A percentile compares a stretch with the other conserved stretches of the same genome.
Evolutionary conservation across 1,140 invertebrate genomes (phyloP).

Genomic region (Oncopeltus fasciatus): DNA sequence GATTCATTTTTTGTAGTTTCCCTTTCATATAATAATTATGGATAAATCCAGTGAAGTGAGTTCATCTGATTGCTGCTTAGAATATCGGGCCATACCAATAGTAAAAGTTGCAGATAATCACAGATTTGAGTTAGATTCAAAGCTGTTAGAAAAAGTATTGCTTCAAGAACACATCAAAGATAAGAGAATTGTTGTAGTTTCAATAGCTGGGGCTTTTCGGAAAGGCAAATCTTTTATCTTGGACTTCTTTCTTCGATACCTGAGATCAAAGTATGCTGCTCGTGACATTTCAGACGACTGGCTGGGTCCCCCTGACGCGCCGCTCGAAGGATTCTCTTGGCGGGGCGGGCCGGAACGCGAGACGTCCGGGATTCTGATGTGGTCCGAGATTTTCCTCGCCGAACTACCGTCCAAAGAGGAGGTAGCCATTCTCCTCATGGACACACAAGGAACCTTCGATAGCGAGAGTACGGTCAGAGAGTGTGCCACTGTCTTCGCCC

Average conservation of each 20-base stretch:
- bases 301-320: conserved; percentile 50
- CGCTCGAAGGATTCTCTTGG: conserved; percentile 77
- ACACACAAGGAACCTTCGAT: conserved; percentile 94
- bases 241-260: conserved; percentile 81
- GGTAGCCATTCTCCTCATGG: conserved; percentile 76
- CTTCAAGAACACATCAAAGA: conserved; percentile 58
- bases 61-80: no score
- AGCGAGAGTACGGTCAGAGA: conserved; percentile 87
- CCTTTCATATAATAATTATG: no score
- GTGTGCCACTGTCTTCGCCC: conserved; percentile 86
- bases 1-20: no score
- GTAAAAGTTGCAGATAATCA: no score
- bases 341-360: conserved; percentile 81
- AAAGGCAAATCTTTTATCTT: conserved; percentile 89
- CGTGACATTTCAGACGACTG: conserved; percentile 28
- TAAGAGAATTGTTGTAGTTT: conserved; percentile 74
- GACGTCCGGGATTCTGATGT: conserved; percentile 85
- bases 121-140: conserved; percentile 43
- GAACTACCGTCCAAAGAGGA: conserved; percentile 52
- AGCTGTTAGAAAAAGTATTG: conserved; percentile 57
- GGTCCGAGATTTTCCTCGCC: conserved; percentile 80
- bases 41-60: no score
- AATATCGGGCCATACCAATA: no score
- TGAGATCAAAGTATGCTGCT: conserved; percentile 40
- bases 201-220: conserved; percentile 83